A percentile compares a stretch with the other conserved stretches of the same genome.
Evolutionary conservation across 2,888 invertebrate species (phyloP).

Genomic region (Lasioglossum figueresi): DNA sequence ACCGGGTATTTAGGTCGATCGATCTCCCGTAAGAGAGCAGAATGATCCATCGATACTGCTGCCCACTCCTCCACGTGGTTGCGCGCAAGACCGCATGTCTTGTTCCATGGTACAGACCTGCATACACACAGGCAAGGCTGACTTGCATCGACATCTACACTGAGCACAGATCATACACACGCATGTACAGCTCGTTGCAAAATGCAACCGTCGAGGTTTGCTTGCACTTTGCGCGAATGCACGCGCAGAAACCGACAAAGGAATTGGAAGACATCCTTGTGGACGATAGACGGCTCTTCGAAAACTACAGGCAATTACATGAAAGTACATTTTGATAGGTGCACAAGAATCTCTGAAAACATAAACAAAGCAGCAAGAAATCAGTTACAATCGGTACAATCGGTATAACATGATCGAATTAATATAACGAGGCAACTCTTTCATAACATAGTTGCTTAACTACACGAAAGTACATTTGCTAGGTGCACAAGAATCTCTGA

Average conservation of each 20-base stretch:
- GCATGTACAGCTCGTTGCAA: neutral
- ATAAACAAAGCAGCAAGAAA: too few relatives aligned
- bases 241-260: neutral
- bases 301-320: neutral
- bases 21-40: slow-evolving; percentile 44
- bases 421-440: too few relatives aligned
- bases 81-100: slow-evolving; percentile 57
- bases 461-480: too few relatives aligned
- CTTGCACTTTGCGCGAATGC: neutral
- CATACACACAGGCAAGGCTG: slow-evolving; percentile 1
- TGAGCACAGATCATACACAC: neutral
- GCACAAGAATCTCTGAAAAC: too few relatives aligned
- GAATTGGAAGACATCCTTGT: neutral
- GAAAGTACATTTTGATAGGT: too few relatives aligned
- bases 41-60: slow-evolving; percentile 63
- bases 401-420: too few relatives aligned
- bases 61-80: slow-evolving; percentile 57
- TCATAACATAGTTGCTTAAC: too few relatives aligned
- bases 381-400: too few relatives aligned
- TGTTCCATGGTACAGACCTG: slow-evolving; percentile 43
- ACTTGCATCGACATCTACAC: slow-evolving; percentile 23
- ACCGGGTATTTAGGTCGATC: slow-evolving; percentile 53
- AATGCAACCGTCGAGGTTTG: neutral
- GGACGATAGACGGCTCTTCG: neutral
- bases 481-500: too few relatives aligned